phyloP scores from a whole-genome alignment of 1,140 invertebrate genomes.

The Habropoda laboriosa region DNA sequence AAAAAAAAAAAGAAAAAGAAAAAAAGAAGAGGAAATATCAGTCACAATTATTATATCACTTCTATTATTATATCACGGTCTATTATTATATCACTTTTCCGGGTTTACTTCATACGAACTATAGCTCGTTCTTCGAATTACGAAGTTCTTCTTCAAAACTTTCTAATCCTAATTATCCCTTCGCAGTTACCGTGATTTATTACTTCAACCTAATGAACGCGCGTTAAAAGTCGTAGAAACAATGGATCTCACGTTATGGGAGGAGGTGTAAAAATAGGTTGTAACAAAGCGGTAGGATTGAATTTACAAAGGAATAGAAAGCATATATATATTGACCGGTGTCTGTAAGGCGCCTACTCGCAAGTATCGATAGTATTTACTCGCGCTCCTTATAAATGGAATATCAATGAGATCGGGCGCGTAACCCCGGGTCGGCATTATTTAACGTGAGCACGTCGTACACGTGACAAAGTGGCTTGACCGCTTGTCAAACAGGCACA shows the following conservation, averaged over 20 bases:
- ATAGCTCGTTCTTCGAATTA: neutral
- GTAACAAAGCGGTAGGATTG: neutral
- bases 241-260: neutral
- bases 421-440: constrained; percentile 61
- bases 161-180: neutral
- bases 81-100: neutral
- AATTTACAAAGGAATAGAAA: constrained; percentile 35
- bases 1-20: no score
- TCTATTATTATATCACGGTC: neutral
- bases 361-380: constrained; percentile 35
- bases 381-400: constrained; percentile 47
- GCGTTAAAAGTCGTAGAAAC: neutral
- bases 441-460: constrained; percentile 59
- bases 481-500: constrained; percentile 55
- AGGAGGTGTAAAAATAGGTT: neutral
- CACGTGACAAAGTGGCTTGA: constrained; percentile 55
- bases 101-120: neutral
- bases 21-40: no score
- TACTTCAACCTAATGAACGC: neutral
- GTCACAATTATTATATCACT: no score
- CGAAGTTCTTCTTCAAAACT: neutral
- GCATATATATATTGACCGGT: neutral
- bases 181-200: neutral
- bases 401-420: constrained; percentile 55
- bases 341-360: constrained; percentile 12